Evolutionary conservation across 2,113 vertebrate species (phyloP).

Genomic region (Todiramphus chloris): DNA sequence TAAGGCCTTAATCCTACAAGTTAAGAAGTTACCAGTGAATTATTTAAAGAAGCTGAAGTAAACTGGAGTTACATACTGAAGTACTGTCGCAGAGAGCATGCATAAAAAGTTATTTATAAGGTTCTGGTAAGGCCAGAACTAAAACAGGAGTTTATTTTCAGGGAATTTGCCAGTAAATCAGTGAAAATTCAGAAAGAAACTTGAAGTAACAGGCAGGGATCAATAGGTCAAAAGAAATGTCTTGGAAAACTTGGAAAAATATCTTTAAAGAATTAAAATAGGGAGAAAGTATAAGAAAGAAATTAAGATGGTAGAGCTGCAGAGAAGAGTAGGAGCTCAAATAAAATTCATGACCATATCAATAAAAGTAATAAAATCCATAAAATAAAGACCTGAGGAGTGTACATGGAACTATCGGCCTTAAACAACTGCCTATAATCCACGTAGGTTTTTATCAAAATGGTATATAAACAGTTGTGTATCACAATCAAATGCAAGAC

Average conservation of each 20-base stretch:
- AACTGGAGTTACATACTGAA: not conserved
- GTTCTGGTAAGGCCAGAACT: not conserved
- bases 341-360: not conserved
- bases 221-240: not conserved
- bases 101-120: not conserved
- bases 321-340: not conserved
- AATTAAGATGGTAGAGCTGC: not conserved
- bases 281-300: not conserved
- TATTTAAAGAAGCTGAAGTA: not conserved
- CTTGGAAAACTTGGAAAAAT: not conserved
- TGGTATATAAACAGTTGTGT: not conserved
- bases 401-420: not conserved
- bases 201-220: not conserved
- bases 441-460: not conserved
- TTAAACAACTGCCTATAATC: conserved; percentile 6
- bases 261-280: not conserved
- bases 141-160: not conserved
- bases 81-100: not conserved
- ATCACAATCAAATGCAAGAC: not conserved
- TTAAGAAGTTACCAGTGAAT: not conserved
- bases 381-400: not conserved
- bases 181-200: not conserved
- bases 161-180: not conserved
- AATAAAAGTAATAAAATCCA: too few relatives aligned
- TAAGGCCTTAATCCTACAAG: not conserved